A percentile compares a stretch with the other conserved stretches of the same genome.
Conservation (phyloP, 64 coral and sea anemone genomes). For the Astreopora myriophthalma region DNA sequence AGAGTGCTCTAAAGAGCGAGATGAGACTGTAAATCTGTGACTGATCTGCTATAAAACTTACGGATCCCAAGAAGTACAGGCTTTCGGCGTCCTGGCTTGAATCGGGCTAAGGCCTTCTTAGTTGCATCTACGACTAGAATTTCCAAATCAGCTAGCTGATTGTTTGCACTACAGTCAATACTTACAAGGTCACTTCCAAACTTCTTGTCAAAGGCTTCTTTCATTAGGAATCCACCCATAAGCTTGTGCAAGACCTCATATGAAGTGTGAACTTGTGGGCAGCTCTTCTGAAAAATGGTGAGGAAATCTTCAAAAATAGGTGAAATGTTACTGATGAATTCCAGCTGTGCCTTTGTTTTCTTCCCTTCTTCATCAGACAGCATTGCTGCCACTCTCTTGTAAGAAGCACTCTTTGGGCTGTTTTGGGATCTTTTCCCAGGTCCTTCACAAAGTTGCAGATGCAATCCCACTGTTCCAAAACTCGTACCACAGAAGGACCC, state of each 20-base stretch:
- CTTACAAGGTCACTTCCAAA: slow-evolving; percentile 44
- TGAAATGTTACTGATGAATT: slow-evolving; percentile 75
- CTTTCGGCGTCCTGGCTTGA: too few relatives aligned
- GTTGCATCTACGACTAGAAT: neutral
- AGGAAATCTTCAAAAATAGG: slow-evolving; percentile 78
- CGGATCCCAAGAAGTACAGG: slow-evolving; percentile 10
- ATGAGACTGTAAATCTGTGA: slow-evolving; percentile 51
- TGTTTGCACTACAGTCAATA: slow-evolving; percentile 48
- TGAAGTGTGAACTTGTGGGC: slow-evolving; percentile 58
- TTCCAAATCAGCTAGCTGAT: slow-evolving; percentile 63
- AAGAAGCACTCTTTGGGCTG: slow-evolving; percentile 50
- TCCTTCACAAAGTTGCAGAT: slow-evolving; percentile 62
- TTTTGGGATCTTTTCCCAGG: slow-evolving; percentile 60
- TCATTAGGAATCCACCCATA: slow-evolving; percentile 54
- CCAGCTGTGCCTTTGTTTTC: slow-evolving; percentile 61
- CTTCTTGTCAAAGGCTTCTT: slow-evolving; percentile 60
- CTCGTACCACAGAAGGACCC: slow-evolving; percentile 36
- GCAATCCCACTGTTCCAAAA: slow-evolving; percentile 68
- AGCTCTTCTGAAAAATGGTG: slow-evolving; percentile 64
- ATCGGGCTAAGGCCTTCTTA: neutral
- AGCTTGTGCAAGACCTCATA: too few relatives aligned
- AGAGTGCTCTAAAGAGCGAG: slow-evolving; percentile 70
- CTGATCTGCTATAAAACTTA: slow-evolving; percentile 47
- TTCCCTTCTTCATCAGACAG: slow-evolving; percentile 38
- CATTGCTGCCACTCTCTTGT: slow-evolving; percentile 65